Evolutionary conservation across 2,797 vertebrate species (phyloP), one percentile per base, ranked within the genome.

Genomic region (Champsocephalus esox): DNA sequence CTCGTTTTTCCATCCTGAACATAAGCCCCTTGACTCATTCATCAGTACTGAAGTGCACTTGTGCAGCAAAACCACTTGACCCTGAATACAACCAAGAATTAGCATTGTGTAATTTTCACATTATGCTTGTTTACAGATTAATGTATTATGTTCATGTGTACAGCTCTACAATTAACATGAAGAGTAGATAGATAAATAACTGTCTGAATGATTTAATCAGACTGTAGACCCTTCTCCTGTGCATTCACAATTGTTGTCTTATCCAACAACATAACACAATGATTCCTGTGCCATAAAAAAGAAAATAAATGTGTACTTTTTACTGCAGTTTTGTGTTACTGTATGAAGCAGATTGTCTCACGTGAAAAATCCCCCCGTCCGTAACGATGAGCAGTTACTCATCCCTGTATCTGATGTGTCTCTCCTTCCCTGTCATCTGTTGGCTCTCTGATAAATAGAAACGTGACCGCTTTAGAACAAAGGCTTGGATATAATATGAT

Each of bases 381-480:
- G 50, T 45, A 74, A 73, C 70, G 61, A 60, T 44, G 59, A 80
- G 60, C 62, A 48, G 38, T 74, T 74, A 73, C 56, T 86, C 71
- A 70, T 78, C 59, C 56, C 51, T 63, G 45, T 68, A 62, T 79
- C 62, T 66, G 57, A 83, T 78, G 61, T 46, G 28, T 17, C 70
- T 17, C 38, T 63, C 14, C 50, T 14, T 38, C 45, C 38, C 45
- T 41, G 43, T 77, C 43, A 59, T 75, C 68, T 66, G 48, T 48
- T 59, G 10, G 28, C 64, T 81, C 58, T 13, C 21, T 3, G 17
- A 62, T 73, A 65, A 79, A 69, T 52, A 41, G 71, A 55, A 77
- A 83, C 66, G 34, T 66, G 79, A 90, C 79, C 74, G 80, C 50
- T 45, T 69, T 58, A 50, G 63, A 77, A 82, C 79, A 86, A 84